Evolutionary conservation across 1,140 invertebrate genomes (phyloP).

Genomic region (Hyposmocoma kahamanoa): DNA sequence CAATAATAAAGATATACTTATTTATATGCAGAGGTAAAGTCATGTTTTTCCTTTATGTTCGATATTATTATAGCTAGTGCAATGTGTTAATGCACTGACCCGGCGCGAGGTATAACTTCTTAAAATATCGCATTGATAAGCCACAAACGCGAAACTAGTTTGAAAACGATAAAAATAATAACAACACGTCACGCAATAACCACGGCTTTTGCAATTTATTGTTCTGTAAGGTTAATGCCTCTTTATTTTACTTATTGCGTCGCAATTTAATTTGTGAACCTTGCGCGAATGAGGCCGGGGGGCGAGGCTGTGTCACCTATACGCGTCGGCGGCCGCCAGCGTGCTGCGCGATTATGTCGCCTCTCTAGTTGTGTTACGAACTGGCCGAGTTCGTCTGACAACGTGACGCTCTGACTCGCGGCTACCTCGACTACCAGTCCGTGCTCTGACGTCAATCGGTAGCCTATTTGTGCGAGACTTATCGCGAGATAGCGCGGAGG

Average conservation of each 20-base stretch:
- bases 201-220: neutral
- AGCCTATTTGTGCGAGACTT: conserved; percentile 40
- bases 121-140: too few relatives aligned
- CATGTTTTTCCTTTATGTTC: too few relatives aligned
- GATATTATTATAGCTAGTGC: too few relatives aligned
- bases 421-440: too few relatives aligned
- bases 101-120: too few relatives aligned
- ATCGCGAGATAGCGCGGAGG: conserved; percentile 38
- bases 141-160: too few relatives aligned
- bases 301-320: conserved; percentile 14
- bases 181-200: neutral
- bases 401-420: neutral
- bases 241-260: conserved; percentile 25
- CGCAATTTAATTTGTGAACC: conserved; percentile 31
- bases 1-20: too few relatives aligned
- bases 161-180: neutral
- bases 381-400: neutral
- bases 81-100: too few relatives aligned
- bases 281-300: conserved; percentile 37
- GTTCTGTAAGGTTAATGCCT: conserved; percentile 29
- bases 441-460: conserved; percentile 54
- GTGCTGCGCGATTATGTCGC: too few relatives aligned
- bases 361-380: too few relatives aligned
- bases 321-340: too few relatives aligned
- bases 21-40: too few relatives aligned